Base-by-base conservation (phyloP, 2,888 invertebrate species). In the Dendrolimus houi region DNA sequence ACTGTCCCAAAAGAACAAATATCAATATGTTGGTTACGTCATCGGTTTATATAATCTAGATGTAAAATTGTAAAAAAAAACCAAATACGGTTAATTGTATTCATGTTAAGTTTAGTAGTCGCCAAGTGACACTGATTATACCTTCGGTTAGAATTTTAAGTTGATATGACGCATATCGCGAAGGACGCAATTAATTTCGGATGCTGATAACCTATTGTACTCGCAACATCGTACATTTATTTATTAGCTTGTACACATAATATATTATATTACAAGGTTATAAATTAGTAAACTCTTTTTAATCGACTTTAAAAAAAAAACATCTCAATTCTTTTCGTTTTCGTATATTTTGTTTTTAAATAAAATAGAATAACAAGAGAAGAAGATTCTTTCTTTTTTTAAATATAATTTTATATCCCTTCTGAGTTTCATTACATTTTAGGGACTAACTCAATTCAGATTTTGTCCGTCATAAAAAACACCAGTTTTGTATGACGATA, bases 111-210 rank as follows among this genome's bases (percentile, higher is more conserved):
- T 58, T 52, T 54, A 54, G 52, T 41, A n/a, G 58, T 55, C 56
- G 54, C 56, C 54, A 58, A 60, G 58, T 55, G 58, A 52, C 47
- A 29, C 41, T 58, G 61, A 53, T 57, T 59, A 57, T 55, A 53
- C 54, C 42, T 55, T 54, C 52, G 29, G 58, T 56, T 58, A 66
- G 66, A 67, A 67, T 73, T 62, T 68, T 60, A 65, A 72, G 55
- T 66, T 56, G 52, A 9, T 17, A 57, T 64, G 63, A 64, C 61
- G 61, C 60, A 62, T 59, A 12, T 56, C 41, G 55, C 55, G 58
- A 59, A 61, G 63, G 62, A 59, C 59, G 60, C 42, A 40, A 41
- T 54, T 56, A 47, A 53, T 60, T 58, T 56, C 52, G 55, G 40
- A 47, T 14, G 53, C 29, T 10, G 53, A 55, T 56, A 47, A 41